Evolutionary conservation across 2,888 invertebrate species (phyloP), one percentile per base, ranked within the genome.

Genomic region (Unio delphinus): DNA sequence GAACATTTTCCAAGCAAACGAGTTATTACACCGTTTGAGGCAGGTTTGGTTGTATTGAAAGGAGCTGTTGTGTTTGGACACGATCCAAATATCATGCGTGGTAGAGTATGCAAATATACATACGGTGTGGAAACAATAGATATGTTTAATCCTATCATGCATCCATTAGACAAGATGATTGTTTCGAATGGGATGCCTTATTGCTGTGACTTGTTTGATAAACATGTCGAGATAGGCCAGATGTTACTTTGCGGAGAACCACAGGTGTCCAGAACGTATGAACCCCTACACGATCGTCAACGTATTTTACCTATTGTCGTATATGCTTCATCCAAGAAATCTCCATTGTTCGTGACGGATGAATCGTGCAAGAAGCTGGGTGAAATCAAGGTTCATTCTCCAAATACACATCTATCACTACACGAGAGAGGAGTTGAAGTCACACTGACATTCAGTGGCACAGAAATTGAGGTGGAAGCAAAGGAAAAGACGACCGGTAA

Each of bases 31-130:
- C 63, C 63, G 7, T 26, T 26, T 23, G 63, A 63, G 5, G 54
- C 63, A 17, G 63, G 55, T 23, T 55, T 55, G 23, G 63, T 63
- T 55, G 63, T 63, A 17, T 26, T 63, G 6, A 30, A 55, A 23
- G 63, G 63, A 4, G 63, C 63, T 7, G 63, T 63, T 17, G 55
- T 63, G 55, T 63, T 26, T 54, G 63, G 63, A 23, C 63, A 63
- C 55, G 26, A 23, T n/a, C 63, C 63, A n/a, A 20, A 55, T 30
- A 63, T 20, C 30, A 63, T 63, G 23, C 55, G 54, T 23, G 45
- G 54, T 3, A 54, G 63, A n/a, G 63, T 63, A 7, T 54, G 54
- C 20, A 63, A 55, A 63, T 63, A 55, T 26, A 63, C 63, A 17
- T 63, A 63, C 15, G 63, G 63, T 63, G 63, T 63, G 11, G 55